A percentile compares a stretch with the other conserved stretches of the same genome.
These are phyloP conservation scores for Lasioglossum calceatum DNA, from an alignment of 2,888 invertebrate species.

Conservation along the genomic window DNA sequence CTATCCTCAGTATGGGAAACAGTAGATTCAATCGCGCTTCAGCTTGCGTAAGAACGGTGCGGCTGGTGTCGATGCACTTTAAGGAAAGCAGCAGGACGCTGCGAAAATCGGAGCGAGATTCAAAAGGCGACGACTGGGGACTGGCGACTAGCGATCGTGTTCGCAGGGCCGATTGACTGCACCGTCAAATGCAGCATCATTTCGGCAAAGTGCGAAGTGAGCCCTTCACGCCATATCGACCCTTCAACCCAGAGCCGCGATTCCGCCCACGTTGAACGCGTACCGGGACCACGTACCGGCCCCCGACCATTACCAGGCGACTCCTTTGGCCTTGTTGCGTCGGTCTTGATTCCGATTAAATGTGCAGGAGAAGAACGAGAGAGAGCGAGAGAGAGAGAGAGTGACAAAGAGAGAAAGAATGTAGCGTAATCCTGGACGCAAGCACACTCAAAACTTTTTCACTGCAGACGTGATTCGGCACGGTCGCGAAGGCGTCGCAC, in stretches of 20 bases:
- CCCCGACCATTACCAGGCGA: constrained; percentile 36
- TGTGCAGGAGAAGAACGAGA: neutral
- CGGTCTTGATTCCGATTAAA: neutral
- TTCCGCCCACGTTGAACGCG: constrained; percentile 55
- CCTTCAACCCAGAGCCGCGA: constrained; percentile 62
- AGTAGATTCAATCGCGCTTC: neutral
- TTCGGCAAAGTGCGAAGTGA: constrained; percentile 55
- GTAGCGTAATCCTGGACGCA: neutral
- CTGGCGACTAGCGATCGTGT: neutral
- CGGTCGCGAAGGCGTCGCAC: constrained; percentile 45
- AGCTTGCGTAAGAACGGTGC: neutral
- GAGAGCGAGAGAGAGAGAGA: neutral
- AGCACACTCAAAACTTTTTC: constrained; percentile 57
- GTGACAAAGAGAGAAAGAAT: neutral
- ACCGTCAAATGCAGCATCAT: constrained; percentile 40
- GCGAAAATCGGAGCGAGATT: neutral
- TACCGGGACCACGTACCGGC: constrained; percentile 34
- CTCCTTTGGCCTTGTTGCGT: neutral
- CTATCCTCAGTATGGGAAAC: neutral
- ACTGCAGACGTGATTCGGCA: constrained; percentile 54
- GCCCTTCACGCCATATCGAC: constrained; percentile 66
- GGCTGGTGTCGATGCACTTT: constrained; percentile 28
- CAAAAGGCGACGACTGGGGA: neutral
- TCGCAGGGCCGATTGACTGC: constrained; percentile 32
- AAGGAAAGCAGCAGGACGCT: neutral